phyloP scores from a whole-genome alignment of 1,140 invertebrate species.

The Telenomus remus region DNA sequence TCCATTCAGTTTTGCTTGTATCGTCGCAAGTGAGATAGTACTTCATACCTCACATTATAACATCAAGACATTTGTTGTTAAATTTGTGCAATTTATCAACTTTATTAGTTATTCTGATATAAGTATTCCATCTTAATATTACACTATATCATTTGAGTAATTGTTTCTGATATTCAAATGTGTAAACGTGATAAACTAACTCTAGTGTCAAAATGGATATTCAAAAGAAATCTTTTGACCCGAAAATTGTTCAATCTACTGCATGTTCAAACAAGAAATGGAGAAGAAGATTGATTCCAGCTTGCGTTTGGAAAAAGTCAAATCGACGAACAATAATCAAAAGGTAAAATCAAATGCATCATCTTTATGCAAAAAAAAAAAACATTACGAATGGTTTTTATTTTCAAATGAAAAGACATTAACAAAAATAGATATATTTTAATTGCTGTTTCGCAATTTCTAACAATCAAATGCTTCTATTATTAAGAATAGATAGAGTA shows the following conservation, averaged over 20 bases:
- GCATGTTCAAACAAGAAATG: not conserved
- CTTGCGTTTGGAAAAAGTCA: not conserved
- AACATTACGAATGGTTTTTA: too few species aligned
- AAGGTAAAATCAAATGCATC: not conserved
- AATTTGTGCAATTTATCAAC: too few species aligned
- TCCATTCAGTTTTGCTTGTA: not conserved
- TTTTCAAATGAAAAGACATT: not conserved
- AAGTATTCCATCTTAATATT: too few species aligned
- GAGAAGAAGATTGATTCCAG: not conserved
- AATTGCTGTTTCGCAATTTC: too few species aligned
- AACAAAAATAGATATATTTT: not conserved
- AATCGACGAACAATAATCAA: not conserved
- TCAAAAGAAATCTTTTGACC: not conserved
- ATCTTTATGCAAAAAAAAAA: too few species aligned
- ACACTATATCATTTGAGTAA: too few species aligned
- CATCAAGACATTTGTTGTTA: too few species aligned
- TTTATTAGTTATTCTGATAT: too few species aligned
- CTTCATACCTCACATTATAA: not conserved
- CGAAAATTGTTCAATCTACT: not conserved
- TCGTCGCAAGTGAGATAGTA: not conserved
- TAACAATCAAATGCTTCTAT: too few species aligned
- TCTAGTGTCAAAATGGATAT: not conserved
- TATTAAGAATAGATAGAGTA: too few species aligned
- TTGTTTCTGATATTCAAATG: too few species aligned
- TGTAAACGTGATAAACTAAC: not conserved